Conservation (phyloP, 2,113 vertebrate genomes). For the Balaeniceps rex region DNA sequence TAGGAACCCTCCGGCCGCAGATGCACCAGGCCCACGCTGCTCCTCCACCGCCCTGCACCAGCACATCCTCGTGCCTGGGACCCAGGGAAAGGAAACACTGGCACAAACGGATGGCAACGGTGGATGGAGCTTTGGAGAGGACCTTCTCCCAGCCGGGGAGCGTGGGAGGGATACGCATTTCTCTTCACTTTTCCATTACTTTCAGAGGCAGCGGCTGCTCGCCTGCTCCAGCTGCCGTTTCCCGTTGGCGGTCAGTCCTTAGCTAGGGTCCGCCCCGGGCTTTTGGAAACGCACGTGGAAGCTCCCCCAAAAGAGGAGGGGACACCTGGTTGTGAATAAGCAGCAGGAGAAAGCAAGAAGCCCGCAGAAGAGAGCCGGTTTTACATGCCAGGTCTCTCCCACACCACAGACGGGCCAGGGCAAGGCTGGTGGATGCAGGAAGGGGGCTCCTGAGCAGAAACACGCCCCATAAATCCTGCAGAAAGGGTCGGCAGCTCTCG, state of each 20-base stretch:
- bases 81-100: neutral
- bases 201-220: neutral
- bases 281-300: neutral
- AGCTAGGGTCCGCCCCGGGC: neutral
- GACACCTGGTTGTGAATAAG: neutral
- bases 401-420: neutral
- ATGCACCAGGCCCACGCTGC: neutral
- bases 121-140: neutral
- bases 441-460: neutral
- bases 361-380: fast-evolving
- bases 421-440: neutral
- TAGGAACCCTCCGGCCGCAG: neutral
- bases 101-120: neutral
- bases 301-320: neutral
- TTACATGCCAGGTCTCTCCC: neutral
- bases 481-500: neutral
- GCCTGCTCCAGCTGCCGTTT: neutral
- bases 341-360: neutral
- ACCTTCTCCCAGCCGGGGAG: neutral
- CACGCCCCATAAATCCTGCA: neutral
- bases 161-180: fast-evolving
- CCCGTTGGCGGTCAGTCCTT: neutral
- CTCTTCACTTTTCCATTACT: neutral
- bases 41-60: neutral
- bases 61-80: neutral